Evolutionary conservation across 2,888 invertebrate genomes (phyloP), one percentile per base, ranked within the genome.

Genomic region (Drosophila prostipennis): DNA sequence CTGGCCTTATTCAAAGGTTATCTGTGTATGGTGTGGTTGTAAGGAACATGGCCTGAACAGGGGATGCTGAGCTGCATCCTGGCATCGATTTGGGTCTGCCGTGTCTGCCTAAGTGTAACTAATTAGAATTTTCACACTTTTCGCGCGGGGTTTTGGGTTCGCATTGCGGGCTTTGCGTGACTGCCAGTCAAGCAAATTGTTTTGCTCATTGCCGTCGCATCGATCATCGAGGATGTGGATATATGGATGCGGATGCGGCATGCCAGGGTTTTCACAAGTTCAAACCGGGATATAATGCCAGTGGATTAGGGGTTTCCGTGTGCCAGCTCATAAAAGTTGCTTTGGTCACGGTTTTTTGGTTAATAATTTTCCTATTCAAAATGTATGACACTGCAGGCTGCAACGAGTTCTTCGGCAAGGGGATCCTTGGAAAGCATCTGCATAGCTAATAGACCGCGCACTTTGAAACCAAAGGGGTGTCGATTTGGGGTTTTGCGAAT

Each of bases 71-170:
- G 68, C 70, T 84, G 81, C 79, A 48, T 63, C 52, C 39, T 40
- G 23, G 34, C 39, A 42, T 43, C 56, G 76, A 43, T 40, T 48
- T 39, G 11, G 45, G 43, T 49, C 39, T 37, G 40, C 71, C 19
- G 34, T 53, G 78, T 76, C 83, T 83, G 87, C 89, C 91, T 85
- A 84, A 79, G 87, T 89, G 90, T 91, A 91, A 93, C 93, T 91
- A 92, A 93, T 93, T 92, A 91, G 89, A 90, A 91, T 91, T 91
- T 91, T 91, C 91, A 91, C 91, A 91, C 91, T 91, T 91, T 82
- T 80, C 79, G 74, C 58, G 48, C 49, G 73, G 52, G 34, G 51
- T 45, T 59, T 48, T 63, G 13, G 34, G 84, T 64, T 65, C 78
- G 81, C 63, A 73, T 80, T 79, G 80, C 78, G 82, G 83, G 73